Base-by-base conservation (phyloP, 2,888 invertebrate genomes). In the Ceramica pisi region DNA sequence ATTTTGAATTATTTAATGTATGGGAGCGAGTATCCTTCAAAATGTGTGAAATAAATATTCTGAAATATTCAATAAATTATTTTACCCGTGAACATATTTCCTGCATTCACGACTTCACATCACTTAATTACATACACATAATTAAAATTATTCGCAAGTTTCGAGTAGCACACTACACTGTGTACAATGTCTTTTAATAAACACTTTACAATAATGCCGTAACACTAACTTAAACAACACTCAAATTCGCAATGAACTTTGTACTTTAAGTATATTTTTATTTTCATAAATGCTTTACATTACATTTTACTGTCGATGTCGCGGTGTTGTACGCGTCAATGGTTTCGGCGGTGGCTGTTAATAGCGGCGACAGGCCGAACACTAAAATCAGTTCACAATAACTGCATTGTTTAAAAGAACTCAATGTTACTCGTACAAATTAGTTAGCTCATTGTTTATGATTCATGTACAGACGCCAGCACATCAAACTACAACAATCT, bases 341-440 rank as follows among this genome's bases (percentile, higher is more conserved):
- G 59, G 46, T 38, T 65, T 63, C 41, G 62, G 60, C 26, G 41
- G 38, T 67, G 60, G 51, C 59, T 51, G 71, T 64, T 31, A 55
- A 57, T 51, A 65, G 57, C 68, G 51, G 63, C 56, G 78, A 68
- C 74, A 44, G 53, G n/a, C 16, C 35, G 66, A 57, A 60, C 55
- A 80, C 69, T 81, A 81, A 80, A 74, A 78, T 81, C 63, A 51
- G 41, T 70, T 62, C 26, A 74, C 82, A 80, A 80, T 82, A 78
- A 70, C 35, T 26, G 35, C 78, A 80, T 80, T 80, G 80, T 81
- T 81, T 64, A 78, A 60, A 66, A 57, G 23, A 66, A 74, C 60
- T n/a, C 51, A 53, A 31, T 59, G 57, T 31, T 67, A 67, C 38
- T 59, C 67, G 38, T 57, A 59, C 75, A 67, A 60, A 51, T 59